These are phyloP conservation scores for Rhodeus uyekii DNA, from an alignment of 2,797 vertebrate species.

Conservation along the genomic window DNA sequence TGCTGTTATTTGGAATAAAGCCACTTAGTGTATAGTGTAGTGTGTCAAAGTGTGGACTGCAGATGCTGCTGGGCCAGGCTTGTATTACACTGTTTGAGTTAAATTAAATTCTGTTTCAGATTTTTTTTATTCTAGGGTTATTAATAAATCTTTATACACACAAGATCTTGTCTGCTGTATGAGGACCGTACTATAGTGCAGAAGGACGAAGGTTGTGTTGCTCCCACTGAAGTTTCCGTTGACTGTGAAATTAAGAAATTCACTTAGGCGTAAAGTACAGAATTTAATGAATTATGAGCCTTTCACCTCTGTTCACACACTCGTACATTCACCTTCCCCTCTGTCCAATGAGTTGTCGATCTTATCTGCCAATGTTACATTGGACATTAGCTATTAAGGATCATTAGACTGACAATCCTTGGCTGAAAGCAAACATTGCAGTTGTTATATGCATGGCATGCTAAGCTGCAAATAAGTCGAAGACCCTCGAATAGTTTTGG, in stretches of 20 bases:
- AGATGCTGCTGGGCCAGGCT: background rate
- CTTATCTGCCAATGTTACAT: slow-evolving; percentile 43
- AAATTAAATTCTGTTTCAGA: background rate
- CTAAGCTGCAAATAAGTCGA: slow-evolving; percentile 33
- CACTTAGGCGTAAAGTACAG: background rate
- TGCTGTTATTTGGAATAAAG: background rate
- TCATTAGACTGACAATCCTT: slow-evolving; percentile 55
- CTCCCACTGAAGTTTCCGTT: background rate
- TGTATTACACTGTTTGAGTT: background rate
- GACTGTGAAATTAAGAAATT: slow-evolving; percentile 27
- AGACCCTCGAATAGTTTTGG: slow-evolving; percentile 28
- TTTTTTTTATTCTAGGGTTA: background rate
- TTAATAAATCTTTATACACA: background rate
- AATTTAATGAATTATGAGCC: slow-evolving; percentile 15
- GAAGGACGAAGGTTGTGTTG: background rate
- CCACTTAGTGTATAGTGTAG: background rate
- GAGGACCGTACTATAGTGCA: background rate
- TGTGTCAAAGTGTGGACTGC: background rate
- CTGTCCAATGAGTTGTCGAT: slow-evolving; percentile 38
- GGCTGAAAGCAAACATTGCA: slow-evolving; percentile 43
- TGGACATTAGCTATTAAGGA: slow-evolving; percentile 44
- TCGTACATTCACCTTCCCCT: slow-evolving; percentile 4
- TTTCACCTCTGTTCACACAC: slow-evolving; percentile 31
- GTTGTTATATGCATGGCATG: slow-evolving; percentile 29
- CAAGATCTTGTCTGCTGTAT: background rate